Evolutionary conservation across 2,888 invertebrate genomes (phyloP).

Genomic region (Dioctria rufipes): DNA sequence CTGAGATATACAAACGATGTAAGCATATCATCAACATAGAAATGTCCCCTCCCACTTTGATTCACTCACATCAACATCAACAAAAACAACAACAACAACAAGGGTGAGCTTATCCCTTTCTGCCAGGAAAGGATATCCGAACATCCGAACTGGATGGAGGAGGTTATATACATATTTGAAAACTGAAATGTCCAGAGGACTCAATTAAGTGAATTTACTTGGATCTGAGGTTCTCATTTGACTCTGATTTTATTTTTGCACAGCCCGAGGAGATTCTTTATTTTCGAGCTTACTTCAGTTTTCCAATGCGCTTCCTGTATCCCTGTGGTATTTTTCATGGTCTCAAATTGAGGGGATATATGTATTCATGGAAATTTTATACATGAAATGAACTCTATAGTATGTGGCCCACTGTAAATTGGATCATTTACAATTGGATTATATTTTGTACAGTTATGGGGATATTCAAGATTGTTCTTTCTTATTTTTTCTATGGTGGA

Average conservation of each 20-base stretch:
- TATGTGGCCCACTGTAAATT: neutral
- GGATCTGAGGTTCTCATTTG: slow-evolving; percentile 49
- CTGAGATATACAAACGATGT: slow-evolving; percentile 17
- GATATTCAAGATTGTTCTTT: neutral
- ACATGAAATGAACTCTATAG: neutral
- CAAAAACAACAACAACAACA: too few species aligned
- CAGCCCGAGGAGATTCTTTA: slow-evolving; percentile 27
- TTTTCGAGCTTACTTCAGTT: neutral
- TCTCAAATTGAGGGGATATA: neutral
- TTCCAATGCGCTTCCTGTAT: slow-evolving; percentile 1
- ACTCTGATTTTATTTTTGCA: slow-evolving; percentile 50
- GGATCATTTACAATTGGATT: neutral
- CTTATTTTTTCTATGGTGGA: too few species aligned
- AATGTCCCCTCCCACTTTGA: neutral
- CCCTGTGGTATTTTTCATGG: slow-evolving; percentile 4
- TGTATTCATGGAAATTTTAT: neutral
- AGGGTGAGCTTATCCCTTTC: neutral
- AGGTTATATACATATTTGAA: slow-evolving; percentile 53
- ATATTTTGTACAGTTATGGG: neutral
- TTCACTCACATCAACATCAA: neutral
- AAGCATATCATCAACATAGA: neutral
- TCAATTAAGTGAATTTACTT: slow-evolving; percentile 56
- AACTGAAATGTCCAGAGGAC: slow-evolving; percentile 56
- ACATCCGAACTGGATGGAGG: neutral
- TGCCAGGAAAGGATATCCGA: slow-evolving; percentile 30